Conservation (phyloP, 1,140 invertebrate genomes). For the Trichogramma pretiosum region DNA sequence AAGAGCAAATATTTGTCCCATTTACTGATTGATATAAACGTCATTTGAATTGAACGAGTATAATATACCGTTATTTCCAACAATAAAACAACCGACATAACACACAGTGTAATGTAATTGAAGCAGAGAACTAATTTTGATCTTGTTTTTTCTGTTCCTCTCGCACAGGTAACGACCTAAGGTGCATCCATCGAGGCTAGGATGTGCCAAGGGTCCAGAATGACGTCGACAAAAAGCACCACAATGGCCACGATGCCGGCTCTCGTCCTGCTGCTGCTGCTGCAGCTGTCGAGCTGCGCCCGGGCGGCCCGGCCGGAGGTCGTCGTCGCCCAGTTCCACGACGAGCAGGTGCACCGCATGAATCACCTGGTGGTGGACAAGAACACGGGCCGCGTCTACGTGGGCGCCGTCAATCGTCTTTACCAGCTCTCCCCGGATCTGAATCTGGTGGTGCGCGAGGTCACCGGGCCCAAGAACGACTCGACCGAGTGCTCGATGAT, state of each 20-base stretch:
- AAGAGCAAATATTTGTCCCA: no score
- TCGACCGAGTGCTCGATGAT: constrained; percentile 80
- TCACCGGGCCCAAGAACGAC: constrained; percentile 85
- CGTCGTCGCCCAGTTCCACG: constrained; percentile 58
- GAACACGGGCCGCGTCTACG: constrained; percentile 83
- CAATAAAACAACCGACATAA: no score
- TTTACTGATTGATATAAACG: no score
- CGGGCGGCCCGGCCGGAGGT: constrained; percentile 46
- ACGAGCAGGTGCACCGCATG: constrained; percentile 54
- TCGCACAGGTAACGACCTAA: constrained; percentile 9
- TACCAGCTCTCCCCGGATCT: constrained; percentile 87
- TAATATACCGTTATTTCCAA: no score
- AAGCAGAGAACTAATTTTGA: no score
- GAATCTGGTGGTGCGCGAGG: constrained; percentile 62
- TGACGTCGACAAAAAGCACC: neutral
- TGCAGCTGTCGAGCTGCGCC: constrained; percentile 37
- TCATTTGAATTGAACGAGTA: no score
- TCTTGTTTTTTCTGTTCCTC: no score
- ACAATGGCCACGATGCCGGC: neutral
- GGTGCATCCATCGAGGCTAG: constrained; percentile 9
- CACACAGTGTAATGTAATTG: no score
- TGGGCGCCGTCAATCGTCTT: constrained; percentile 87
- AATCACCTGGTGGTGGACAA: constrained; percentile 88
- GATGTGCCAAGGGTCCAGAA: constrained; percentile 14
- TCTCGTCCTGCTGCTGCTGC: constrained; percentile 35